These are phyloP conservation scores for Leptestheria dahalacensis DNA, from an alignment of 1,140 invertebrate species.

Conservation along the genomic window DNA sequence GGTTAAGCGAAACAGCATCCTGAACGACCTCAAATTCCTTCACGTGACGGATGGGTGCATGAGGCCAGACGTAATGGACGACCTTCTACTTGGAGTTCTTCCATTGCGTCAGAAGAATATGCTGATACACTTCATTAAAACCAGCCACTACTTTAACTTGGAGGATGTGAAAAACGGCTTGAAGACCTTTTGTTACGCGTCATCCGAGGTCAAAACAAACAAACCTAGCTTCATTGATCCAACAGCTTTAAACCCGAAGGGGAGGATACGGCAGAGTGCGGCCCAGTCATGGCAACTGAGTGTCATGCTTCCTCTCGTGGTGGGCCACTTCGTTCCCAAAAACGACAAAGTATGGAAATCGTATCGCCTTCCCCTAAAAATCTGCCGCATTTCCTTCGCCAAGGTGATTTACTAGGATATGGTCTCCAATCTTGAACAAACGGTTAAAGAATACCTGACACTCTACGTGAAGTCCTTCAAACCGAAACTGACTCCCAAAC, in stretches of 20 bases:
- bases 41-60: constrained; percentile 1
- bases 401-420: not conserved
- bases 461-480: not conserved
- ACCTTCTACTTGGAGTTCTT: constrained; percentile 12
- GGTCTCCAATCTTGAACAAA: constrained; percentile 8
- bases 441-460: constrained; percentile 10
- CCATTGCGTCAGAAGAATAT: constrained; percentile 2
- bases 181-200: constrained; percentile 4
- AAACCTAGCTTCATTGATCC: constrained; percentile 10
- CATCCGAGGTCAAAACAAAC: constrained; percentile 12
- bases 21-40: constrained; percentile 12
- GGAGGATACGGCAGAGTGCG: constrained; percentile 10
- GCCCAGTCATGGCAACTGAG: constrained; percentile 6
- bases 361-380: constrained; percentile 1
- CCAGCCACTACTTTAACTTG: constrained; percentile 5
- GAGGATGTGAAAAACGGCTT: constrained; percentile 9
- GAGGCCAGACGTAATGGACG: constrained; percentile 13
- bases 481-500: constrained; percentile 5
- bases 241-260: not conserved
- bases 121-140: constrained; percentile 5
- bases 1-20: constrained; percentile 1
- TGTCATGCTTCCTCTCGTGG: constrained; percentile 11
- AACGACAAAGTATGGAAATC: constrained; percentile 1
- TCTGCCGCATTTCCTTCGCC: constrained; percentile 11
- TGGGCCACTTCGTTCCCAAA: not conserved